A percentile compares a stretch with the other conserved stretches of the same genome.
phyloP scores from a whole-genome alignment of 2,113 vertebrate species.

The Oreochromis niloticus region DNA sequence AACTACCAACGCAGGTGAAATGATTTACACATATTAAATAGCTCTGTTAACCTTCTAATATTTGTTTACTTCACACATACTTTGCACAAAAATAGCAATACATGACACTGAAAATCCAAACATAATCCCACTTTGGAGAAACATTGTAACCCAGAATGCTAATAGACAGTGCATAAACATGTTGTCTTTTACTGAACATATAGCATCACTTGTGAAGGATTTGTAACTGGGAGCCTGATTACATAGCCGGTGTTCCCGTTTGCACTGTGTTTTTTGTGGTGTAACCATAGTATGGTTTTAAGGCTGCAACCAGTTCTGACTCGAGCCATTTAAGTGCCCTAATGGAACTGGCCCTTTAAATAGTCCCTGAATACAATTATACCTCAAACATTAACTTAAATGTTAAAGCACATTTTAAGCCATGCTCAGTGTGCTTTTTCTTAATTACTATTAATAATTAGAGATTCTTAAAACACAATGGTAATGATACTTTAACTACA shows the following conservation, averaged over 20 bases:
- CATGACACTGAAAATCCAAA: background rate
- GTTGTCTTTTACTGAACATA: background rate
- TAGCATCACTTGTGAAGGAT: slow-evolving; percentile 8
- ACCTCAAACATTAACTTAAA: background rate
- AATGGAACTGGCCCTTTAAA: background rate
- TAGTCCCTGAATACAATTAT: background rate
- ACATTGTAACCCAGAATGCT: background rate
- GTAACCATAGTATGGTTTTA: background rate
- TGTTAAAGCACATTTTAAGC: rapidly evolving
- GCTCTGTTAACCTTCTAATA: background rate
- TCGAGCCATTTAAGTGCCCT: background rate
- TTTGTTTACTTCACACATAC: background rate
- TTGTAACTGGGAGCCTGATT: background rate
- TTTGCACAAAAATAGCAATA: background rate
- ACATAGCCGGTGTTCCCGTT: background rate
- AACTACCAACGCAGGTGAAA: background rate
- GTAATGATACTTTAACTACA: background rate
- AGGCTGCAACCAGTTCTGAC: background rate
- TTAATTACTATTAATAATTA: background rate
- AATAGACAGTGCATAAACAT: background rate
- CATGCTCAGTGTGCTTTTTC: background rate
- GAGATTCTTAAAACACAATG: background rate
- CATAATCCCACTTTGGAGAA: background rate
- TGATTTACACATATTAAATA: background rate
- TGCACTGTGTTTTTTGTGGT: background rate